Evolutionary conservation across 2,113 vertebrate genomes (phyloP).

Genomic region (Onychostoma macrolepis): DNA sequence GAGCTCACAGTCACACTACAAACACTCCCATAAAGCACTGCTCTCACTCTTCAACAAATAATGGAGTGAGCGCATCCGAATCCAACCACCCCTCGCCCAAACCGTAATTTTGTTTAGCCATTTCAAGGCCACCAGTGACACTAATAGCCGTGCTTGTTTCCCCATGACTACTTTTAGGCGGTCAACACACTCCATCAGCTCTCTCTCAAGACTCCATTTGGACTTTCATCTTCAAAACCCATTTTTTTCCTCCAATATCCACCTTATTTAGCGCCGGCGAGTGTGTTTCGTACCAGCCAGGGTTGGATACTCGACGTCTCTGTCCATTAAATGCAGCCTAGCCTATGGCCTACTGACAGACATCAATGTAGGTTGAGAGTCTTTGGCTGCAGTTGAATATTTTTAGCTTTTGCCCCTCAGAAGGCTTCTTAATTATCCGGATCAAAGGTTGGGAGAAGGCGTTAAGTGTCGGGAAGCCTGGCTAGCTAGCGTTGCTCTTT

Average conservation of each 20-base stretch:
- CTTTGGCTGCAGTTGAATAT: constrained; percentile 62
- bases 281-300: constrained; percentile 62
- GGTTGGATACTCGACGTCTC: constrained; percentile 22
- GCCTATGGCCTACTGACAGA: constrained; percentile 32
- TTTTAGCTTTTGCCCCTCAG: constrained; percentile 76
- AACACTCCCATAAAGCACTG: constrained; percentile 30
- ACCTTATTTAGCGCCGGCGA: constrained; percentile 66
- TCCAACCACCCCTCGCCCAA: constrained; percentile 25
- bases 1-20: background rate
- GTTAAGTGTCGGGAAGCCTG: constrained; percentile 74
- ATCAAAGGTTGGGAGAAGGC: constrained; percentile 78
- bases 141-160: constrained; percentile 64
- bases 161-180: constrained; percentile 64
- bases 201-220: constrained; percentile 70
- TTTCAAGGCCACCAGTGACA: constrained; percentile 49
- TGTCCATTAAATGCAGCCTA: constrained; percentile 37
- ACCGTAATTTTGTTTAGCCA: constrained; percentile 51
- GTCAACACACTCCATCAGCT: constrained; percentile 71
- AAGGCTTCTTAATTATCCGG: constrained; percentile 77
- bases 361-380: background rate
- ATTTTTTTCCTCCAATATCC: constrained; percentile 70
- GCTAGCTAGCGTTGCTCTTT: constrained; percentile 74
- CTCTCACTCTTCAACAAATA: constrained; percentile 34
- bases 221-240: constrained; percentile 77
- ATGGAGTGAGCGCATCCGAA: constrained; percentile 35